A percentile compares a stretch with the other conserved stretches of the same genome.
Evolutionary conservation across 2,888 invertebrate species (phyloP).

Genomic region (Lysandra bellargus): DNA sequence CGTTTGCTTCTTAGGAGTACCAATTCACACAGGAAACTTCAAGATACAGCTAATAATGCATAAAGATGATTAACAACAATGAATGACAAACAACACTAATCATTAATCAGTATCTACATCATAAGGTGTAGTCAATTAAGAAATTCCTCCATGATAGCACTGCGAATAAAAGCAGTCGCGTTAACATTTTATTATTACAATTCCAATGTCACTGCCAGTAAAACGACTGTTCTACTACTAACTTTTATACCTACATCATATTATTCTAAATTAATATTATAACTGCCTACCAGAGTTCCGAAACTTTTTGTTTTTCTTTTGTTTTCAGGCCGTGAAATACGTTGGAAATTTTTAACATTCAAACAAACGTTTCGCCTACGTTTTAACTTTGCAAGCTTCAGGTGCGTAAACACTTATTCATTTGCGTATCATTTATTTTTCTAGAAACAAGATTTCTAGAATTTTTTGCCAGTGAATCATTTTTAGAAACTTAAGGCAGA

Average conservation of each 20-base stretch:
- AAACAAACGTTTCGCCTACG: not conserved
- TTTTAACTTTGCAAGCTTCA: not conserved
- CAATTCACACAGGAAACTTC: too few species aligned
- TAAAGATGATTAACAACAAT: too few species aligned
- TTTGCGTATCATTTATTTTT: not conserved
- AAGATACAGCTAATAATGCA: too few species aligned
- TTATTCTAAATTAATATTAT: not conserved
- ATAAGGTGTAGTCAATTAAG: too few species aligned
- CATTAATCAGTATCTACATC: too few species aligned
- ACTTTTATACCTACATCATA: not conserved
- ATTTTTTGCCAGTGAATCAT: too few species aligned
- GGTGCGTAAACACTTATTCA: not conserved
- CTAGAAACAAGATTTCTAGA: not conserved
- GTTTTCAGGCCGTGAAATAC: not conserved
- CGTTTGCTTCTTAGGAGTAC: too few species aligned
- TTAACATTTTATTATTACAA: not conserved
- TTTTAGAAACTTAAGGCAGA: too few species aligned
- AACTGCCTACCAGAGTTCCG: not conserved
- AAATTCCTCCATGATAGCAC: too few species aligned
- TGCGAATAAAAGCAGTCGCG: too few species aligned
- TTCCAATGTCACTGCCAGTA: not conserved
- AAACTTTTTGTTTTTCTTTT: conserved; percentile 6
- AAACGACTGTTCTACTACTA: not conserved
- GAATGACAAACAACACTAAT: too few species aligned
- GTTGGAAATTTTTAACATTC: not conserved